Evolutionary conservation across 2,888 invertebrate genomes (phyloP).

Genomic region (Caenorhabditis virilis): DNA sequence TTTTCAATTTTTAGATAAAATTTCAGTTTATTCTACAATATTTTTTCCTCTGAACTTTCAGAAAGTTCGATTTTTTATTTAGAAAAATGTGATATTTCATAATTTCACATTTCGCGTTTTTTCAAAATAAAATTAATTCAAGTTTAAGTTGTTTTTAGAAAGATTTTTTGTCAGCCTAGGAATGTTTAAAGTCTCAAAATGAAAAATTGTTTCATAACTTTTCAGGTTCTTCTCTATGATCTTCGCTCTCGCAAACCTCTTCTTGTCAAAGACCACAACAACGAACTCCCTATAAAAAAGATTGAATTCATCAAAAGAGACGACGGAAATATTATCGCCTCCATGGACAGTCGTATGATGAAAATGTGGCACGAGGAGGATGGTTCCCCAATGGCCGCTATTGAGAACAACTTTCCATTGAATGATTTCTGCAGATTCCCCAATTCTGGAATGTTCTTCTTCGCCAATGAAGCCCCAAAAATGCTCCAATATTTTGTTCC

Average conservation of each 20-base stretch:
- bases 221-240: conserved; percentile 81
- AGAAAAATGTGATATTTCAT: too few relatives aligned
- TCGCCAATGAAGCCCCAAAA: conserved; percentile 92
- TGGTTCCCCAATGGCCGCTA: conserved; percentile 89
- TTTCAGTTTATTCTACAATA: too few relatives aligned
- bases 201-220: too few relatives aligned
- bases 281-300: conserved; percentile 86
- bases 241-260: conserved; percentile 87
- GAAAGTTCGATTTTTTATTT: too few relatives aligned
- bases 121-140: too few relatives aligned
- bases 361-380: conserved; percentile 86
- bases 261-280: conserved; percentile 90
- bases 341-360: conserved; percentile 84
- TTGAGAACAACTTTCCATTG: conserved; percentile 79
- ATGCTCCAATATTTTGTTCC: conserved; percentile 86
- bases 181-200: too few relatives aligned
- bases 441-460: conserved; percentile 77
- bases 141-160: too few relatives aligned
- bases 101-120: too few relatives aligned
- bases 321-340: conserved; percentile 78
- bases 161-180: too few relatives aligned
- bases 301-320: conserved; percentile 77
- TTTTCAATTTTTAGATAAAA: too few relatives aligned
- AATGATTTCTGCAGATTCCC: conserved; percentile 78
- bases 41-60: too few relatives aligned